Conservation (phyloP, 2,888 invertebrate genomes). For the Hetaerina titia region DNA sequence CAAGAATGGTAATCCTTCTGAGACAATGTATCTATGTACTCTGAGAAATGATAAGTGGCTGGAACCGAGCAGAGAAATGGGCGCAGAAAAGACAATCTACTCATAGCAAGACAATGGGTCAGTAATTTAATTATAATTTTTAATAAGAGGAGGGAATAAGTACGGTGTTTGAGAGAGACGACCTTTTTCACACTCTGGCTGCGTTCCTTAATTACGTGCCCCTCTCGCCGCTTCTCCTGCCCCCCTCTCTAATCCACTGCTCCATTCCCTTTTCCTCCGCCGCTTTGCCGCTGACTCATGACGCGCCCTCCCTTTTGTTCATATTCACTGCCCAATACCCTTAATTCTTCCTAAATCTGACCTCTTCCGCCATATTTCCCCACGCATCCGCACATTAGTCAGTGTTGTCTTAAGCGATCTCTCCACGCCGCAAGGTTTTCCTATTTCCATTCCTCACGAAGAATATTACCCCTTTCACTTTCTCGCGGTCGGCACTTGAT, state of each 20-base stretch:
- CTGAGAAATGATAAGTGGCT: too few species aligned
- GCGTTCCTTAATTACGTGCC: not conserved
- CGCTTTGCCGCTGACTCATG: not conserved
- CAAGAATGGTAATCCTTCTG: too few species aligned
- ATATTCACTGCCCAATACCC: not conserved
- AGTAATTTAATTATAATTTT: not conserved
- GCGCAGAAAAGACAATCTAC: too few species aligned
- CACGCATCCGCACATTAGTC: not conserved
- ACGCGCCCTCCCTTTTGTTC: not conserved
- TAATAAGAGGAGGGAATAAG: not conserved
- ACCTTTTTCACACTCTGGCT: not conserved
- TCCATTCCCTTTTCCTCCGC: not conserved
- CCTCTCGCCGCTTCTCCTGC: not conserved
- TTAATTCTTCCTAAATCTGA: not conserved
- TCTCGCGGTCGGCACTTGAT: not conserved
- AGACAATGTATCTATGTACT: too few species aligned
- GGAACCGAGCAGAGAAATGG: too few species aligned
- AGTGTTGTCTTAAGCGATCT: not conserved
- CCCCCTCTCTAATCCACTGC: not conserved
- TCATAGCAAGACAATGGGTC: too few species aligned
- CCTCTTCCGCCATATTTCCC: constrained; percentile 11
- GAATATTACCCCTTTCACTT: constrained; percentile 12
- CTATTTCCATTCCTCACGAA: constrained; percentile 1
- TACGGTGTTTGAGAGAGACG: not conserved
- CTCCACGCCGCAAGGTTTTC: not conserved